Conservation (phyloP, 2,888 invertebrate species). For the Unio delphinus region DNA sequence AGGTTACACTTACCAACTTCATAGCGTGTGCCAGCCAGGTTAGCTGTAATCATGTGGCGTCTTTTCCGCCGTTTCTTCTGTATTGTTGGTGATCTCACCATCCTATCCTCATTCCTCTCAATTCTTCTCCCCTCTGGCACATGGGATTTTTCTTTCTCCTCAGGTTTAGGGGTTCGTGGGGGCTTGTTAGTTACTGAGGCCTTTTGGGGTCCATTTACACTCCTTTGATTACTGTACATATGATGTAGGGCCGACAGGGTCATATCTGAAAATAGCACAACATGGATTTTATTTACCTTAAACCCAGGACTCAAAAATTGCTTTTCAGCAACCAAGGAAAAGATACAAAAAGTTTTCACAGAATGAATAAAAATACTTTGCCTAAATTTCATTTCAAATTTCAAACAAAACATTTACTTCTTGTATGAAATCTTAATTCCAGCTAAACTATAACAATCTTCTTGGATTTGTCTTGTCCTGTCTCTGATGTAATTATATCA, state of each 20-base stretch:
- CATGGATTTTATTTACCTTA: too few relatives aligned
- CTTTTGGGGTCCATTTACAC: not conserved
- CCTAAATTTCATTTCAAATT: too few relatives aligned
- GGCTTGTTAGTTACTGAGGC: slow-evolving; percentile 8
- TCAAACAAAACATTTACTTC: too few relatives aligned
- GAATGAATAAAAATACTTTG: too few relatives aligned
- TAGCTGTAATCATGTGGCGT: slow-evolving; percentile 58
- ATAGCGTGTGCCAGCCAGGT: slow-evolving; percentile 69
- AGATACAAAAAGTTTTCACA: too few relatives aligned
- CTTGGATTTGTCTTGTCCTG: too few relatives aligned
- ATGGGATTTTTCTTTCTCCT: slow-evolving; percentile 10
- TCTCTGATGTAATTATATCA: too few relatives aligned
- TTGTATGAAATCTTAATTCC: too few relatives aligned
- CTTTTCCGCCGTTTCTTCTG: slow-evolving; percentile 48
- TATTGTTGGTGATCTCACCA: slow-evolving; percentile 11
- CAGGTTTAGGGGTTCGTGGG: slow-evolving; percentile 6
- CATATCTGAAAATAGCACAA: slow-evolving; percentile 37
- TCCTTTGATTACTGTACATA: slow-evolving; percentile 15
- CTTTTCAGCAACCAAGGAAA: too few relatives aligned
- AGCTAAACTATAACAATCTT: too few relatives aligned
- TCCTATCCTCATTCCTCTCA: slow-evolving; percentile 28
- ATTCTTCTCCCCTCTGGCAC: slow-evolving; percentile 8
- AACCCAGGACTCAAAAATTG: too few relatives aligned
- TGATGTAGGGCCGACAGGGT: slow-evolving; percentile 45
- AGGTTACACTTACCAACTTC: slow-evolving; percentile 64